Conservation (phyloP, 2,888 invertebrate species). For the Nebria salina region DNA sequence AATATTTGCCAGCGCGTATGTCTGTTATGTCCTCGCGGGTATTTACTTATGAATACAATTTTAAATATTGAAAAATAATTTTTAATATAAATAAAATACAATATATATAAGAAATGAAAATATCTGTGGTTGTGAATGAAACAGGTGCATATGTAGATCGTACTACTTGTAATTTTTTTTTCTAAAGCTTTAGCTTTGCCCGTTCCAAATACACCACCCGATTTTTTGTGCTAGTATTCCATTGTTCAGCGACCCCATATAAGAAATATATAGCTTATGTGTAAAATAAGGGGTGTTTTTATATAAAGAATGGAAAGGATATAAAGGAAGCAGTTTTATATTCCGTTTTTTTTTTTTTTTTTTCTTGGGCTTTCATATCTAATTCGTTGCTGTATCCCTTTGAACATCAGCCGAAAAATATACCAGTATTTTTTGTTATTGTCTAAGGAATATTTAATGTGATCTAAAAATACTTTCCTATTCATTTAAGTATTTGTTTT, state of each 20-base stretch:
- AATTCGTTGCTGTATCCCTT: neutral
- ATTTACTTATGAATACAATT: too few relatives aligned
- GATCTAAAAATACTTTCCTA: neutral
- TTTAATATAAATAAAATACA: neutral
- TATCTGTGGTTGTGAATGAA: neutral
- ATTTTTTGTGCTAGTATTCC: neutral
- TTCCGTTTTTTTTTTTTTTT: neutral
- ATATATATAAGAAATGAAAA: neutral
- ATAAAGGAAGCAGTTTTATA: constrained; percentile 1
- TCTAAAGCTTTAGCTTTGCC: neutral
- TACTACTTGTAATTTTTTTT: neutral
- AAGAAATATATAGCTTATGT: neutral
- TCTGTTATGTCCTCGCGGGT: neutral
- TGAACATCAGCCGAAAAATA: neutral
- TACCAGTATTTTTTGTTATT: neutral
- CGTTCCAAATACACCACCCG: neutral
- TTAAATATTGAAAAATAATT: too few relatives aligned
- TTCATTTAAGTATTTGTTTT: neutral
- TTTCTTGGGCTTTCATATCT: neutral
- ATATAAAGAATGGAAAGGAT: neutral
- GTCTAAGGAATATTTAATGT: constrained; percentile 17
- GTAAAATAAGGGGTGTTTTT: neutral
- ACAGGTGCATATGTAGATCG: neutral
- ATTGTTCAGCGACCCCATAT: neutral
- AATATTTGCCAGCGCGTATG: neutral